Percentiles rank a stretch among this genome's conserved stretches.
Evolutionary conservation across 2,888 invertebrate genomes (phyloP).

Genomic region (Pseudococcus longispinus): DNA sequence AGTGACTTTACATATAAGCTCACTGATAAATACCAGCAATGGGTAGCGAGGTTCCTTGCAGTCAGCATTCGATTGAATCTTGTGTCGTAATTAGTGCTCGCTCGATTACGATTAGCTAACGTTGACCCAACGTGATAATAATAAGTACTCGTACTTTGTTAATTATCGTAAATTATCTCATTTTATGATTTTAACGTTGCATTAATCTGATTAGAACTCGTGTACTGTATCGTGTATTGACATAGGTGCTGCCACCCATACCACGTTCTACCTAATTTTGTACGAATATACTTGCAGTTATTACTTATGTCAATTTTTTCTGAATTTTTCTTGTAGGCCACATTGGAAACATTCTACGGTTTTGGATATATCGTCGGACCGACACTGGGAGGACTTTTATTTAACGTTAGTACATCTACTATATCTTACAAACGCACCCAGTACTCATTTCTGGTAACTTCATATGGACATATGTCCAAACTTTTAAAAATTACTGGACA

Average conservation of each 20-base stretch:
- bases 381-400: constrained; percentile 62
- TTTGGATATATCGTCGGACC: constrained; percentile 64
- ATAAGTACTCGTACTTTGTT: too few relatives aligned
- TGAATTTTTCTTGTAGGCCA: constrained; percentile 60
- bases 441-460: too few relatives aligned
- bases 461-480: too few relatives aligned
- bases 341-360: constrained; percentile 63
- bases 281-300: neutral
- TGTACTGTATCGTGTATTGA: neutral
- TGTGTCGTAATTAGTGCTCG: neutral
- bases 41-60: neutral
- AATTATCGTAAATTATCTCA: neutral
- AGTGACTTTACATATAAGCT: too few relatives aligned
- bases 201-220: neutral
- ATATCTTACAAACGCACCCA: too few relatives aligned
- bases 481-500: too few relatives aligned
- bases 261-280: too few relatives aligned
- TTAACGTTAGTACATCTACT: constrained; percentile 60
- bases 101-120: neutral
- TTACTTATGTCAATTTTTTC: neutral
- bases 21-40: neutral
- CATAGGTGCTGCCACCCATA: neutral
- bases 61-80: neutral
- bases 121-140: neutral
- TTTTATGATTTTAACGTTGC: neutral